These are phyloP conservation scores for Scarus forsteni DNA, from an alignment of 2,797 vertebrate genomes.

Conservation along the genomic window DNA sequence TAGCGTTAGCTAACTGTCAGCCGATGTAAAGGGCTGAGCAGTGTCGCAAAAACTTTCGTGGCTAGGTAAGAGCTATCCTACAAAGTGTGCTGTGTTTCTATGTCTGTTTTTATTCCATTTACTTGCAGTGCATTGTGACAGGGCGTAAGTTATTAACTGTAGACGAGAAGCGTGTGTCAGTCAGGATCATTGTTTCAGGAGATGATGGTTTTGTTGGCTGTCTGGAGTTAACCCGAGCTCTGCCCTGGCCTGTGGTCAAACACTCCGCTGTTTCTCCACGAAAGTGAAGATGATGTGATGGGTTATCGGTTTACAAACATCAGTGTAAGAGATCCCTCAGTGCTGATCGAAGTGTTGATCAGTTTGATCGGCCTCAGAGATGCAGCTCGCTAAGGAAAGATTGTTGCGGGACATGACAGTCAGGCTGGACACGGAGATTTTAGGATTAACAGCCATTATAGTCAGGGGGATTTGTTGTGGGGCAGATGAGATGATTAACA, in stretches of 20 bases:
- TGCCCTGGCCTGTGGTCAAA: conserved; percentile 66
- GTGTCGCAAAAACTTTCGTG: conserved; percentile 74
- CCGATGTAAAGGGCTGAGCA: conserved; percentile 63
- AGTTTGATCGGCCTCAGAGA: conserved; percentile 7
- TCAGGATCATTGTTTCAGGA: conserved; percentile 23
- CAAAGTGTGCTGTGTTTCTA: neutral
- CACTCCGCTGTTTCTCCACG: conserved; percentile 13
- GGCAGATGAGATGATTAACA: conserved; percentile 74
- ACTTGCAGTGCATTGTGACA: accelerated
- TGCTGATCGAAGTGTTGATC: neutral
- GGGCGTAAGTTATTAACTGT: neutral
- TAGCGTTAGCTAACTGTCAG: conserved; percentile 65
- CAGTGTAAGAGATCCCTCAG: neutral
- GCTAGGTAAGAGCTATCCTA: conserved; percentile 44
- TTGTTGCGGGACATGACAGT: conserved; percentile 58
- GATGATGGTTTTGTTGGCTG: conserved; percentile 29
- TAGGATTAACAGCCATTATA: conserved; percentile 79
- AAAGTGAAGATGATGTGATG: conserved; percentile 5
- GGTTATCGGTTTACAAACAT: neutral
- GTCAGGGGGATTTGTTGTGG: conserved; percentile 58
- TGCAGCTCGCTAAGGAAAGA: conserved; percentile 32
- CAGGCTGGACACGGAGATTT: conserved; percentile 69
- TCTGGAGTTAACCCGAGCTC: conserved; percentile 39
- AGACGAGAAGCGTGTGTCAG: neutral
- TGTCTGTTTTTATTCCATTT: accelerated